phyloP scores from a whole-genome alignment of 2,797 vertebrate species.

The Halcyon badia region DNA sequence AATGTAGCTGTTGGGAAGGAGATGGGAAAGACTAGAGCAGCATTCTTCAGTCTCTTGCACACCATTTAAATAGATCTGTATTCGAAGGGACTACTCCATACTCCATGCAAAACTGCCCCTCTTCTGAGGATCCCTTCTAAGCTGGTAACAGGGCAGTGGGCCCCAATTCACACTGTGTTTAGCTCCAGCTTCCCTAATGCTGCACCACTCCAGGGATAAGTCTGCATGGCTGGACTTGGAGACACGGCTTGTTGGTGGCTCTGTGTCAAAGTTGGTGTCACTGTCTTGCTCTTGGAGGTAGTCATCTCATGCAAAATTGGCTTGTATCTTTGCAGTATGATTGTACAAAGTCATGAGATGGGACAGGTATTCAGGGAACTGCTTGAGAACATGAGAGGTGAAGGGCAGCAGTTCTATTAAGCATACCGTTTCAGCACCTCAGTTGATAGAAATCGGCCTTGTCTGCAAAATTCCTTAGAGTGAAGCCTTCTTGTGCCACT shows the following conservation, averaged over 20 bases:
- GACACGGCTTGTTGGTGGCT: not conserved
- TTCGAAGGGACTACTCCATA: not conserved
- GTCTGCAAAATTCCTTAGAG: not conserved
- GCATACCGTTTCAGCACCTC: not conserved
- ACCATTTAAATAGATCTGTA: not conserved
- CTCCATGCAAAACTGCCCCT: not conserved
- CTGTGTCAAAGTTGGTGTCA: not conserved
- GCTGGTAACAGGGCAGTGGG: not conserved
- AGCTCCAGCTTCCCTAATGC: not conserved
- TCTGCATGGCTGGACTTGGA: not conserved
- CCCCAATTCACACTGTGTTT: not conserved
- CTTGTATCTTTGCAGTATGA: not conserved
- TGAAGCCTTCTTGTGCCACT: not conserved
- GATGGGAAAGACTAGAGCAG: not conserved
- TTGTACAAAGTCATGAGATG: not conserved
- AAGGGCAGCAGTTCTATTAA: not conserved
- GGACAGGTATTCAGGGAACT: not conserved
- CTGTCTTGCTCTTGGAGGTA: not conserved
- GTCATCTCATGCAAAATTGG: not conserved
- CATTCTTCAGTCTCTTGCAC: not conserved
- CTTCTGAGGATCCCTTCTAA: not conserved
- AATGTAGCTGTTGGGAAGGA: not conserved
- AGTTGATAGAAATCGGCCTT: not conserved
- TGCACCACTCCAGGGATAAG: accelerated
- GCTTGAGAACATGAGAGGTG: not conserved